Evolutionary conservation across 2,113 vertebrate species (phyloP), one percentile per base, ranked within the genome.

Genomic region (Emydura subglobosa): DNA sequence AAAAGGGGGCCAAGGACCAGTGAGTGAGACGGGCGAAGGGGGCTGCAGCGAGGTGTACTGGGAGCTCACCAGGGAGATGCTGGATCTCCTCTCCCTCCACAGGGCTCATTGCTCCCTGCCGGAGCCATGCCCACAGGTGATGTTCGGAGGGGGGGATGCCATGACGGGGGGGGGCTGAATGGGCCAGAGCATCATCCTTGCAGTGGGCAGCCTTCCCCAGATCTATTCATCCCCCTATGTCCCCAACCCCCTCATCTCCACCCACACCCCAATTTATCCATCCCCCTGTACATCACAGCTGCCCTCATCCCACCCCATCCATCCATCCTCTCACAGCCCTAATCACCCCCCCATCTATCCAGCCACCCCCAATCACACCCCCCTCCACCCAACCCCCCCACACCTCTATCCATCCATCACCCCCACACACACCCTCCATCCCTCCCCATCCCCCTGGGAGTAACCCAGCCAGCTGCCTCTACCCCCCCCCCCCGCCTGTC

Each of bases 381-480:
- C 89, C 92, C 19, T 93, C 57, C 51, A 91, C 79, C 29, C 76
- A 4, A 39, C 79, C 49, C 86, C 91, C 44, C 90, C 12, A 51
- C 11, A 51, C 50, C 25, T 3, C 55, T 10, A 9, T 24, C 55
- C 24, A 4, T 25, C 22, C 55, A 55, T 55, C 55, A 47, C 87
- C 68, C 31, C 51, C 21, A 24, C 61, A 29, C 79, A 21, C 59
- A 39, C 82, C n/a, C 74, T 61, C 13, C 53, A 72, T 55, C 31
- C 55, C 39, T 39, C 79, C 68, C 83, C 51, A 59, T 65, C 50
- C 72, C 24, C 50, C 8, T 47, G 72, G n/a, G 22, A 49, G 88
- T 47, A 17, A 24, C 74, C 44, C 57, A 53, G 95, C 72, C 79
- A 59, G 90, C 93, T 86, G 89, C 88, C 49, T 79, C 90, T 92